Evolutionary conservation across 2,797 vertebrate genomes (phyloP).

Genomic region (Acanthurus leucopareius): DNA sequence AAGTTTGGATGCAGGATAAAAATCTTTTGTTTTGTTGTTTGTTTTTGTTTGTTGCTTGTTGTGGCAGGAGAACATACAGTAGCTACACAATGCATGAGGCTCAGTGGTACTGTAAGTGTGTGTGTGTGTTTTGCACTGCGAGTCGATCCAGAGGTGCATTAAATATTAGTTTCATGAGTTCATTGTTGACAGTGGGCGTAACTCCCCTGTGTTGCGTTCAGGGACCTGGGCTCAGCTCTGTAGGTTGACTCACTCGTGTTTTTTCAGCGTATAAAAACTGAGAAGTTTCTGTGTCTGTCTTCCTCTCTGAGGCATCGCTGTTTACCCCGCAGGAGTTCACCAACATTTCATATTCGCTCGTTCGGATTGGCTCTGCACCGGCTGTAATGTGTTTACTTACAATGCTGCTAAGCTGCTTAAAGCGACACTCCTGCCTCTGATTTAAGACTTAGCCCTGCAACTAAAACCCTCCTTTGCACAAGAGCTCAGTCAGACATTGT

Average conservation of each 20-base stretch:
- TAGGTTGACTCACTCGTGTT: conserved; percentile 20
- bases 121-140: conserved; percentile 5
- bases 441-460: conserved; percentile 56
- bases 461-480: conserved; percentile 36
- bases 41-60: too few species aligned
- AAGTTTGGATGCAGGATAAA: too few species aligned
- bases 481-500: conserved; percentile 38
- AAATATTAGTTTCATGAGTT: conserved; percentile 23
- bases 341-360: conserved; percentile 46
- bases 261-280: conserved; percentile 28
- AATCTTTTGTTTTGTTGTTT: too few species aligned
- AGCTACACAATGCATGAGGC: too few species aligned
- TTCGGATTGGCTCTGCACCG: conserved; percentile 14
- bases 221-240: conserved; percentile 18
- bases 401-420: conserved; percentile 63
- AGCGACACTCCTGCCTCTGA: conserved; percentile 60
- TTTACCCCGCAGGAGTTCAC: conserved; percentile 48
- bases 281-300: conserved; percentile 33
- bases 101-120: conserved; percentile 5
- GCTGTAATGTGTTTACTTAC: conserved; percentile 69
- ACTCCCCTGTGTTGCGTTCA: conserved; percentile 16
- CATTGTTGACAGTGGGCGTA: conserved; percentile 15
- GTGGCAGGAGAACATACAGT: too few species aligned
- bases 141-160: conserved; percentile 23
- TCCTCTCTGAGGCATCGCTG: conserved; percentile 27